Base-by-base conservation (phyloP, 2,888 invertebrate genomes). In the Cerceris ruficornis region DNA sequence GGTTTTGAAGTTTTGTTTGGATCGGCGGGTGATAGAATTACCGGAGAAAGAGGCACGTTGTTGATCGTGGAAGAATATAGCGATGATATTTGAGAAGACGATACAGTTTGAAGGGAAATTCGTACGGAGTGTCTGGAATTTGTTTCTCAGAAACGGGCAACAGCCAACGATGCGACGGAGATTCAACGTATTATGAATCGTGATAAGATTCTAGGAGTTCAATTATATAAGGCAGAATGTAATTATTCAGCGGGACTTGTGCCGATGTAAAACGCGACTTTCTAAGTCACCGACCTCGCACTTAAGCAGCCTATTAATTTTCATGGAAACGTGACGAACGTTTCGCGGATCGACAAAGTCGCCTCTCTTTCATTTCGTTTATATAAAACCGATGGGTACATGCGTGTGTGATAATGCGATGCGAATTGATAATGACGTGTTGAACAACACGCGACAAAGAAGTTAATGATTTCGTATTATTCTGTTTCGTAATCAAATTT, bases 111-210 rank as follows among this genome's bases (percentile, higher is more conserved):
- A 7, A 28, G n/a, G n/a, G 0, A 2, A 6, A n/a, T 50, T n/a
- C 2, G n/a, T n/a, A 7, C 7, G 8, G 1, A 55, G 6, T 17
- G n/a, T 57, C 4, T 15, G 11, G 60, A 43, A 41, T n/a, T 50
- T 67, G 14, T 62, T 62, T 41, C 13, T 57, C 9, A 49, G 49
- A 69, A 55, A 46, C 7, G 1, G 42, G 15, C 50, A n/a, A n/a
- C 58, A 28, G 7, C 7, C 7, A 62, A 43, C 41, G 43, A 67
- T 57, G 64, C 68, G 28, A 66, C 77, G 61, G 49, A 64, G 81
- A 84, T 81, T 84, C 82, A 75, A 77, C 81, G 76, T 79, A 83
- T 82, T 73, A 60, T 60, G 61, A 76, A 70, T 73, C 57, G 39
- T 50, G 78, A 77, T 77, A 59, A 65, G 65, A 49, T 72, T 46